Evolutionary conservation across 2,797 vertebrate genomes (phyloP).

Genomic region (Hippopotamyrus pictus): DNA sequence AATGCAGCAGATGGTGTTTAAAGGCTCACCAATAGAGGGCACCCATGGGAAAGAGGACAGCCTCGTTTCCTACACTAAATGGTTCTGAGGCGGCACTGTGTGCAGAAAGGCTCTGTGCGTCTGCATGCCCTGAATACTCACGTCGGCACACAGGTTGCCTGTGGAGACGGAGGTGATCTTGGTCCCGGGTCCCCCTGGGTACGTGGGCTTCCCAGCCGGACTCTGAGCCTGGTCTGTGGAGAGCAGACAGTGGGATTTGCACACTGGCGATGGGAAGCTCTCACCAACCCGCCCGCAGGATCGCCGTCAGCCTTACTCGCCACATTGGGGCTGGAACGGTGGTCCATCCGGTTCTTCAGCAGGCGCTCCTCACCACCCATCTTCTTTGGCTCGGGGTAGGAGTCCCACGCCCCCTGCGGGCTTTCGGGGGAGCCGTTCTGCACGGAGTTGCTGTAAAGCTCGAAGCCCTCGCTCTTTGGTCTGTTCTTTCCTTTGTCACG

Average conservation of each 20-base stretch:
- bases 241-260: constrained; percentile 2
- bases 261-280: neutral
- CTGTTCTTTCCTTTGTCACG: constrained; percentile 83
- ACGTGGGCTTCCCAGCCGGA: constrained; percentile 77
- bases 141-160: constrained; percentile 92
- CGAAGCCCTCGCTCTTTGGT: constrained; percentile 98
- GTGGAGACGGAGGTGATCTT: constrained; percentile 98
- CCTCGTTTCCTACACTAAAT: neutral
- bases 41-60: neutral
- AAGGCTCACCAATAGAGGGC: neutral
- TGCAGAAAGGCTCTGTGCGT: neutral
- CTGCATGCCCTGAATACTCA: constrained; percentile 51
- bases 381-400: constrained; percentile 88
- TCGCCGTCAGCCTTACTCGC: constrained; percentile 72
- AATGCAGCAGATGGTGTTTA: neutral
- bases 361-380: constrained; percentile 80
- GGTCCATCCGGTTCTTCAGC: constrained; percentile 85
- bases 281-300: no score
- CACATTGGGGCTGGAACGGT: constrained; percentile 96
- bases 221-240: constrained; percentile 86
- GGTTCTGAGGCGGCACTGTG: neutral
- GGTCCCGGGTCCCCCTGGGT: constrained; percentile 75
- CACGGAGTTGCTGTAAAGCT: constrained; percentile 85
- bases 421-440: constrained; percentile 92
- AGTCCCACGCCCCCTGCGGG: constrained; percentile 81